Evolutionary conservation across 2,888 invertebrate species (phyloP).

Genomic region (Heteropelma amictum): DNA sequence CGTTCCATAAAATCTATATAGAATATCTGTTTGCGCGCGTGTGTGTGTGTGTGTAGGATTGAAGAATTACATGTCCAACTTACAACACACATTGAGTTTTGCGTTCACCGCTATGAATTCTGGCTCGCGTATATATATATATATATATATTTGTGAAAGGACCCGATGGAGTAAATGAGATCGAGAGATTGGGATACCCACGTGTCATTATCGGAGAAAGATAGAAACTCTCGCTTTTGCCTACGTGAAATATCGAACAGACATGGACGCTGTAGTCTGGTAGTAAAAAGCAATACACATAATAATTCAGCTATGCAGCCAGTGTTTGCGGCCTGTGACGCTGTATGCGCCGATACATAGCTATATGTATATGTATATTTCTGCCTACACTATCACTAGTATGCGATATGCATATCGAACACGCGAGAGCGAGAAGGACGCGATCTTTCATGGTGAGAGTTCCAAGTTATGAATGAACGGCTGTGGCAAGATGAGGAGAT

Average conservation of each 20-base stretch:
- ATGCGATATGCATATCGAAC: slow-evolving; percentile 30
- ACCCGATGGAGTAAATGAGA: not conserved
- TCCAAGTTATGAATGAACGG: slow-evolving; percentile 61
- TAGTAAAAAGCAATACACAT: slow-evolving; percentile 12
- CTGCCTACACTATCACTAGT: slow-evolving; percentile 40
- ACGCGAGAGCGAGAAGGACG: slow-evolving; percentile 25
- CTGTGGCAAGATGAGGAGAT: slow-evolving; percentile 73
- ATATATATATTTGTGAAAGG: slow-evolving; percentile 54
- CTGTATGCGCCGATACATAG: slow-evolving; percentile 1
- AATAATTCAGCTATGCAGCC: not conserved
- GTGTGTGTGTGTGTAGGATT: too few relatives aligned
- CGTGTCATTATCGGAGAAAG: slow-evolving; percentile 11
- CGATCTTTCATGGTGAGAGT: slow-evolving; percentile 47
- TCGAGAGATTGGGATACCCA: slow-evolving; percentile 7
- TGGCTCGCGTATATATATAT: slow-evolving; percentile 39
- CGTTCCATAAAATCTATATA: too few relatives aligned
- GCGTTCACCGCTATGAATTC: slow-evolving; percentile 3
- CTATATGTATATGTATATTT: not conserved
- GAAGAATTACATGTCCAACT: too few relatives aligned
- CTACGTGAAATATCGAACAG: slow-evolving; percentile 49
- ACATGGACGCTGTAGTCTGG: not conserved
- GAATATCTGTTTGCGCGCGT: too few relatives aligned
- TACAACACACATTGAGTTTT: not conserved
- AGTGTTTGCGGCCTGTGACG: not conserved
- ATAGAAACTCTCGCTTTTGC: slow-evolving; percentile 24